A percentile compares a stretch with the other conserved stretches of the same genome.
Evolutionary conservation across 2,113 vertebrate species (phyloP).

Genomic region (Onychorhynchus coronatus): DNA sequence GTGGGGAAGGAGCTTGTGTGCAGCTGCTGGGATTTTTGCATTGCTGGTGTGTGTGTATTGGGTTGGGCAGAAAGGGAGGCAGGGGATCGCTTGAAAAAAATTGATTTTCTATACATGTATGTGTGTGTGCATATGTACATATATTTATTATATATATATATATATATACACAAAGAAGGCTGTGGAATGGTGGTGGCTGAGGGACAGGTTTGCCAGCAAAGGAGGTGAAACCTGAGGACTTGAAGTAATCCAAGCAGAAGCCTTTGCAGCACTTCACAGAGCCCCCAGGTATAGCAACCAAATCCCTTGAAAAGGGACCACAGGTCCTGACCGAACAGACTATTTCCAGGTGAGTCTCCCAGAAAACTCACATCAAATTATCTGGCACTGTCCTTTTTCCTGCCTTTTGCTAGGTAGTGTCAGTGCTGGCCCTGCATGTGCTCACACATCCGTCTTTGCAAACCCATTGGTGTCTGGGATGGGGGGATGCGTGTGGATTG

Average conservation of each 20-base stretch:
- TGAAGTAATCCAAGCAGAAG: background rate
- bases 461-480: background rate
- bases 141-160: too few relatives aligned
- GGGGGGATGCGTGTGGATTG: accelerated
- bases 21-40: background rate
- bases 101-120: background rate
- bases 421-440: background rate
- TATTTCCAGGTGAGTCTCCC: background rate
- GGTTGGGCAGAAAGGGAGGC: background rate
- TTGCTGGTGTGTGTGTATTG: background rate
- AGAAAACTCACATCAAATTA: background rate
- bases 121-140: background rate
- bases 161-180: background rate
- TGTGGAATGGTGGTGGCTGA: background rate
- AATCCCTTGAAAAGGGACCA: background rate
- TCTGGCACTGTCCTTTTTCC: background rate
- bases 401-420: background rate
- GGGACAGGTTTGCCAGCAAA: background rate
- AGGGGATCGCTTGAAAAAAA: background rate
- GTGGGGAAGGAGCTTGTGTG: background rate
- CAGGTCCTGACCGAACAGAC: background rate
- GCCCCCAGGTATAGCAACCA: accelerated
- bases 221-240: background rate
- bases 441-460: background rate
- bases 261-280: background rate